Evolutionary conservation across 2,113 vertebrate species (phyloP), one percentile per base, ranked within the genome.

Genomic region (Gavia stellata): DNA sequence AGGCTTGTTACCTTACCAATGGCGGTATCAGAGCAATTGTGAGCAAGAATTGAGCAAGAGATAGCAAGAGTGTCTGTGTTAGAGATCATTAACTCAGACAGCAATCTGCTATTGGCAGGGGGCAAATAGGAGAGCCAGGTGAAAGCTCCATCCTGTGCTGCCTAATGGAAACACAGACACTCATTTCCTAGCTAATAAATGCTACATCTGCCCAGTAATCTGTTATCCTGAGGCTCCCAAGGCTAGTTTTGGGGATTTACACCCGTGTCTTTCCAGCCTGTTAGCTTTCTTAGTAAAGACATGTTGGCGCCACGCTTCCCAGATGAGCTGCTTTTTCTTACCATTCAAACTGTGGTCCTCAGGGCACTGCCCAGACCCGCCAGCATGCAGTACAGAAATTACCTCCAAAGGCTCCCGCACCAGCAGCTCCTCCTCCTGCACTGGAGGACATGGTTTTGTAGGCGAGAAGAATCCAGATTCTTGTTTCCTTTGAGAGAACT

Each of bases 381-480:
- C 23, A 50, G 44, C 6, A 5, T 12, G 18, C 1, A 4, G 26
- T 36, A 55, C 21, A 68, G 36, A 77, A 77, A 38, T 5, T 5
- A 13, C 33, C 26, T 36, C 26, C 0, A 0, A 74, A 62, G 28
- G n/a, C 28, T 75, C 16, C 55, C 1, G 1, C n/a, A 33, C 17
- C 47, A 77, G 44, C 31, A 70, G 44, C 42, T 38, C 19, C 50
- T 58, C 9, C n/a, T 65, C 28, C 28, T 26, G 19, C 38, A 23
- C 7, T 52, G 44, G 33, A 72, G 29, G 50, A 52, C 29, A 21
- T 8, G 33, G 19, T 28, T 88, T 50, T 36, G n/a, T 47, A 86
- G 36, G 4, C 71, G 42, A 86, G 44, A 85, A 85, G 36, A 75
- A 71, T 62, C 25, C 45, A 66, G 19, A 36, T 15, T 84, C 14